phyloP scores from a whole-genome alignment of 2,888 invertebrate genomes.

The Luperina testacea region DNA sequence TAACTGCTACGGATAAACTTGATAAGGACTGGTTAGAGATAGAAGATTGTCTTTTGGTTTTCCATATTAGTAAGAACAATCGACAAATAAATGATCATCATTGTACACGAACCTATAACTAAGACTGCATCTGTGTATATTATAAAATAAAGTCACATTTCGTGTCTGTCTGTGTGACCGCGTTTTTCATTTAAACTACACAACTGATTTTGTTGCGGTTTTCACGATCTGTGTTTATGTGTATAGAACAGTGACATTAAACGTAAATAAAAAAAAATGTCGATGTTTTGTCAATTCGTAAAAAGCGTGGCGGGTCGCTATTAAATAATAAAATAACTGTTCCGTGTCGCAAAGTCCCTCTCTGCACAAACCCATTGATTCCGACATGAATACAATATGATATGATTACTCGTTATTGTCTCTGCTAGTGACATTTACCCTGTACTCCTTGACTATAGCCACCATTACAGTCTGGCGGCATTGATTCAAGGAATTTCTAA shows the following conservation, averaged over 20 bases:
- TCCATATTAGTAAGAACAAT: not conserved
- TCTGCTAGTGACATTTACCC: slow-evolving; percentile 64
- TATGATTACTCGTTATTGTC: slow-evolving; percentile 65
- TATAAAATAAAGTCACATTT: not conserved
- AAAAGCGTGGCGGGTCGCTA: not conserved
- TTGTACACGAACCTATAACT: too few relatives aligned
- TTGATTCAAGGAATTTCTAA: slow-evolving; percentile 59
- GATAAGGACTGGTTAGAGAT: not conserved
- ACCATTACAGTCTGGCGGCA: slow-evolving; percentile 26
- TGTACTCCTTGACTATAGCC: slow-evolving; percentile 31
- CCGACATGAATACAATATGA: slow-evolving; percentile 57
- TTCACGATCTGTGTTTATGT: not conserved
- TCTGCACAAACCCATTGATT: slow-evolving; percentile 38
- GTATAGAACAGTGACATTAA: not conserved
- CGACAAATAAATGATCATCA: not conserved
- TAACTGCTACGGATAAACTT: not conserved
- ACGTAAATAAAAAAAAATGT: not conserved
- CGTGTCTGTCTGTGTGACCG: not conserved
- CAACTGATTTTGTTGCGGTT: not conserved
- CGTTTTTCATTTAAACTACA: not conserved
- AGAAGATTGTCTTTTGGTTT: too few relatives aligned
- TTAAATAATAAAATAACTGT: not conserved
- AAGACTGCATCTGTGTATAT: not conserved
- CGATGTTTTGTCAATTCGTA: not conserved
- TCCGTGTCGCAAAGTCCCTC: slow-evolving; percentile 5